These are phyloP conservation scores for Clitarchus hookeri DNA, from an alignment of 2,888 invertebrate genomes.

Conservation along the genomic window DNA sequence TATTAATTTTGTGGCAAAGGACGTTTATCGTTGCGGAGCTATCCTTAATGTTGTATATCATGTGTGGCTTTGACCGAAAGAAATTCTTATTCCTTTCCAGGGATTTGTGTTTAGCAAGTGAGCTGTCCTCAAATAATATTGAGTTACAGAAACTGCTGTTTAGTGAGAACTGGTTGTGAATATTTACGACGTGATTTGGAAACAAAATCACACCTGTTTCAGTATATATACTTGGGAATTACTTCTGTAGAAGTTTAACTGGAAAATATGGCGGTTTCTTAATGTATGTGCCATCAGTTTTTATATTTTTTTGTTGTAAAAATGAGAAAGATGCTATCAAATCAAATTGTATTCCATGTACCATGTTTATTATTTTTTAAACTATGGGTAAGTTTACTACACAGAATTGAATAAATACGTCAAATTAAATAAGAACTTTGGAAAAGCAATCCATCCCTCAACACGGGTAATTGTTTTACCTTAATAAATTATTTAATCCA, in stretches of 20 bases:
- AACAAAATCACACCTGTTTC: not conserved
- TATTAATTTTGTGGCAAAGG: not conserved
- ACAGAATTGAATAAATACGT: too few relatives aligned
- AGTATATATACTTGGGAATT: not conserved
- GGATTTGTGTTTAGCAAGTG: constrained; percentile 7
- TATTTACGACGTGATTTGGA: constrained; percentile 1
- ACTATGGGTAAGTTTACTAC: too few relatives aligned
- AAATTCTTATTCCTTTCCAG: constrained; percentile 1
- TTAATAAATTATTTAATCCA: too few relatives aligned
- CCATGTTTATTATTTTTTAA: too few relatives aligned
- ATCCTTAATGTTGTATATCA: not conserved
- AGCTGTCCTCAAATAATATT: constrained; percentile 8
- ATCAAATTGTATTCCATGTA: too few relatives aligned
- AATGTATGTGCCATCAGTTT: too few relatives aligned
- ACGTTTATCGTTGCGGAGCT: not conserved
- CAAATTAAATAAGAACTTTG: too few relatives aligned
- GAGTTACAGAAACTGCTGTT: not conserved
- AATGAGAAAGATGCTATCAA: too few relatives aligned
- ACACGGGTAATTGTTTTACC: too few relatives aligned
- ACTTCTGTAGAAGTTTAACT: not conserved
- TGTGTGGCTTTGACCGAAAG: not conserved
- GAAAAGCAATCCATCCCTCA: too few relatives aligned
- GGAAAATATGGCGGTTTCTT: not conserved
- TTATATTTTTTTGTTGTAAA: too few relatives aligned
- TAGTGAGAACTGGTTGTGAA: not conserved